Evolutionary conservation across 2,888 invertebrate species (phyloP).

Genomic region (Capitulum mitella): DNA sequence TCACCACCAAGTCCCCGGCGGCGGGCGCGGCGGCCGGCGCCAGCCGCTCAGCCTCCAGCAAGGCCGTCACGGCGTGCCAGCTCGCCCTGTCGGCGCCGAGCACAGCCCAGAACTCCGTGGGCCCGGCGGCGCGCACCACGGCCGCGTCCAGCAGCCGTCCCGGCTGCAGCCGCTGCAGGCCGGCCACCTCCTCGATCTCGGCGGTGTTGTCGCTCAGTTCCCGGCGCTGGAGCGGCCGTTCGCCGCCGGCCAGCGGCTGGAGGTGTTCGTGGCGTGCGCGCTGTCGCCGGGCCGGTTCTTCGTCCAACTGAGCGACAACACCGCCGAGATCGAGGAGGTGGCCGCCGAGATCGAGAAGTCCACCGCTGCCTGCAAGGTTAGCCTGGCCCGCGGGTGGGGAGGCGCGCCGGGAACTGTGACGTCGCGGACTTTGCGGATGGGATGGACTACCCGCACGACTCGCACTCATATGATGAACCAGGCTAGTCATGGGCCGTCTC

Average conservation of each 20-base stretch:
- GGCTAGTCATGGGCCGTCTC: too few species aligned
- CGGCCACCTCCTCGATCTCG: not conserved
- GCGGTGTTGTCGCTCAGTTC: not conserved
- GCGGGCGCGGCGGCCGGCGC: not conserved
- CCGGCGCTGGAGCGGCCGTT: not conserved
- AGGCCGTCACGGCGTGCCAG: not conserved
- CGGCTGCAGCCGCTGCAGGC: not conserved
- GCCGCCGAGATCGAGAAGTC: constrained; percentile 10
- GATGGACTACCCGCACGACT: too few species aligned
- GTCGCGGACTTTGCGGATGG: too few species aligned
- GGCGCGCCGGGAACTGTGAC: too few species aligned
- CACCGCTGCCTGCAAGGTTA: not conserved
- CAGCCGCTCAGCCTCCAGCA: not conserved
- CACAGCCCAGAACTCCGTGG: constrained; percentile 7
- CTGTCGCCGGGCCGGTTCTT: not conserved
- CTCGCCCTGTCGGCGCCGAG: not conserved
- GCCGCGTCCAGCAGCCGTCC: not conserved
- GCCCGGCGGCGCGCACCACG: not conserved
- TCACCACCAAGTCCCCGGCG: not conserved
- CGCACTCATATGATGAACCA: too few species aligned
- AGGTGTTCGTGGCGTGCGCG: not conserved
- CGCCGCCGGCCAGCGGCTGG: not conserved
- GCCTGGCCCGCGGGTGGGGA: not conserved
- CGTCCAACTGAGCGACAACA: constrained; percentile 14
- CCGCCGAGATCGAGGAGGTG: not conserved